Conservation (phyloP, 1,140 invertebrate species). For the Centruroides sculpturatus region DNA sequence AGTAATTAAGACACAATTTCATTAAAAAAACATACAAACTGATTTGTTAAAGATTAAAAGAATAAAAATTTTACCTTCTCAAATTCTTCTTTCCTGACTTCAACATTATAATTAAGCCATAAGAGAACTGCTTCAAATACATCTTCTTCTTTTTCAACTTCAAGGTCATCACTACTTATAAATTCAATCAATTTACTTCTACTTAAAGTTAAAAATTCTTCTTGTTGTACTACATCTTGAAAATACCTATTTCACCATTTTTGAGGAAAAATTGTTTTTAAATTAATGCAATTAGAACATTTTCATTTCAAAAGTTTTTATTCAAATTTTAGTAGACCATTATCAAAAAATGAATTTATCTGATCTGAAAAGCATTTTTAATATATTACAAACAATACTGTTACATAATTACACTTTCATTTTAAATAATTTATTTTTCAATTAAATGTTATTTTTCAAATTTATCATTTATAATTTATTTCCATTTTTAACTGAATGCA, state of each 20-base stretch:
- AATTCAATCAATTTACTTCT: slow-evolving; percentile 36
- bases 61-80: slow-evolving; percentile 21
- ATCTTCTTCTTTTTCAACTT: slow-evolving; percentile 38
- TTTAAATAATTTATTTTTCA: too few species aligned
- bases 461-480: too few species aligned
- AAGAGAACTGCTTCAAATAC: slow-evolving; percentile 38
- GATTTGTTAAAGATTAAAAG: background rate
- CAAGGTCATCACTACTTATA: slow-evolving; percentile 38
- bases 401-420: too few species aligned
- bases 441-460: too few species aligned
- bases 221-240: slow-evolving; percentile 28
- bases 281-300: too few species aligned
- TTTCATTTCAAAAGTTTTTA: too few species aligned
- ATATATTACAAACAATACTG: too few species aligned
- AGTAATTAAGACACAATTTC: background rate
- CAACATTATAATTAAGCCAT: slow-evolving; percentile 35
- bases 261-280: too few species aligned
- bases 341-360: too few species aligned
- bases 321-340: too few species aligned
- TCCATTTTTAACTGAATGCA: too few species aligned
- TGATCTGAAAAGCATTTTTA: too few species aligned
- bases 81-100: slow-evolving; percentile 24
- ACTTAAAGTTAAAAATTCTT: slow-evolving; percentile 35
- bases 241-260: slow-evolving; percentile 22
- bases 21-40: background rate